Conservation (phyloP, 2,888 invertebrate species). For the Tenthredo mesomela region DNA sequence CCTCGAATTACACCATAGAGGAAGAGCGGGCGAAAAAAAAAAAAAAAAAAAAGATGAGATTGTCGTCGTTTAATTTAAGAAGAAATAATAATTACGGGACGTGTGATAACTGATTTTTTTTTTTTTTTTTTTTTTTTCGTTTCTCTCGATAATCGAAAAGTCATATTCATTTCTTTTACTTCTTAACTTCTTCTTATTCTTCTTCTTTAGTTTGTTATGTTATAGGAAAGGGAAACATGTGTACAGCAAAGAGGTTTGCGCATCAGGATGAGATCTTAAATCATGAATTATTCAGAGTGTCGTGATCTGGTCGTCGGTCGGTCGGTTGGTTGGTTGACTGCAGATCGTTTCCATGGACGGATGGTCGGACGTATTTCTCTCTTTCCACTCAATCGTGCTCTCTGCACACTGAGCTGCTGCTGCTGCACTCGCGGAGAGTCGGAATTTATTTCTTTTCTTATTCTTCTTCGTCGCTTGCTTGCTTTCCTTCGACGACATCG, state of each 20-base stretch:
- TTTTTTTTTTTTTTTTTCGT: neutral
- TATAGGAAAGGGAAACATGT: conserved; percentile 43
- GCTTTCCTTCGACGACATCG: conserved; percentile 61
- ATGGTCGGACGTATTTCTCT: conserved; percentile 68
- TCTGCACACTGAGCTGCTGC: neutral
- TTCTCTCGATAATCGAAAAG: neutral
- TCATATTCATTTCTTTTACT: neutral
- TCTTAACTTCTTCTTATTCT: too few relatives aligned
- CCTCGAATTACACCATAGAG: neutral
- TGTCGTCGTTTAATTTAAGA: neutral
- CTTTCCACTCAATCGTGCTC: conserved; percentile 68
- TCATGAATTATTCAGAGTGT: conserved; percentile 53
- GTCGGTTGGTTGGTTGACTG: conserved; percentile 60
- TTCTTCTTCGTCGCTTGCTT: conserved; percentile 34
- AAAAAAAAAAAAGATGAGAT: neutral
- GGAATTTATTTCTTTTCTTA: conserved; percentile 30
- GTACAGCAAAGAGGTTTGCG: conserved; percentile 44
- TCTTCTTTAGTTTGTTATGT: conserved; percentile 17
- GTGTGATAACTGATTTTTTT: neutral
- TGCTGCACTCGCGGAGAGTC: neutral
- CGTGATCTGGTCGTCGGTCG: conserved; percentile 58
- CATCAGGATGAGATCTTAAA: conserved; percentile 12
- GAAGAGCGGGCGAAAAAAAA: neutral
- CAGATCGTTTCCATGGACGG: conserved; percentile 57
- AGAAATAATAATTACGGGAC: neutral